Evolutionary conservation across 1,140 invertebrate genomes (phyloP), one percentile per base, ranked within the genome.

Genomic region (Cyrtorhinus lividipennis): DNA sequence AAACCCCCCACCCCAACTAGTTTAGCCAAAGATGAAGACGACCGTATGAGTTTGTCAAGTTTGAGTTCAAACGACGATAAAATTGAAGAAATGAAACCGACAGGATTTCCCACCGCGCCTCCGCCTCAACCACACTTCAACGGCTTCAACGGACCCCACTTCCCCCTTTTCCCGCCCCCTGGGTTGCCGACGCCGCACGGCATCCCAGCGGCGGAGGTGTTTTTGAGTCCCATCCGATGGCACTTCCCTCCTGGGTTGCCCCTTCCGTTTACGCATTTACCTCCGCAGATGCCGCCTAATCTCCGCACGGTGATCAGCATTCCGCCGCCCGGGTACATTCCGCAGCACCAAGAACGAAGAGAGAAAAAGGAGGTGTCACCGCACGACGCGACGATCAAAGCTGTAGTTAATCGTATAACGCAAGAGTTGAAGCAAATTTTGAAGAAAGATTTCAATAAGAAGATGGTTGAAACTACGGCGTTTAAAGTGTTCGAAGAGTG

Each of bases 401-500:
- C 80, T 63, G 86, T 92, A 0, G 76, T 92, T 20, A 82, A 85
- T 59, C 80, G 79, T 67, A 82, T 96, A 24, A 87, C 92, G 0
- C 78, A 83, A 20, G 93, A 98, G 72, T 73, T 98, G 13, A 96
- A 95, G 70, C 81, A 85, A 69, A 94, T 96, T 62, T 76, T 98
- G 56, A 92, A 92, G 70, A 85, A 84, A 67, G 95, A 98, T 75
- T 88, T 96, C 69, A 92, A 92, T 71, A 95, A 95, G 73, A 92
- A 92, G 72, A 95, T 98, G 89, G 85, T 97, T 18, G 92, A 97
- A 74, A 90, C 84, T 67, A 92, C 89, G 0, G 93, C 93, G 0
- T 98, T 92, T 72, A 93, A 93, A 72, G 78, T 81, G 44, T 90
- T 90, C 71, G 90, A 93, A 69, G 76, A 80, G 5, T 94, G 90